A percentile compares a stretch with the other conserved stretches of the same genome.
Evolutionary conservation across 2,888 invertebrate species (phyloP).

Genomic region (Cataglyphis rosenhaueri): DNA sequence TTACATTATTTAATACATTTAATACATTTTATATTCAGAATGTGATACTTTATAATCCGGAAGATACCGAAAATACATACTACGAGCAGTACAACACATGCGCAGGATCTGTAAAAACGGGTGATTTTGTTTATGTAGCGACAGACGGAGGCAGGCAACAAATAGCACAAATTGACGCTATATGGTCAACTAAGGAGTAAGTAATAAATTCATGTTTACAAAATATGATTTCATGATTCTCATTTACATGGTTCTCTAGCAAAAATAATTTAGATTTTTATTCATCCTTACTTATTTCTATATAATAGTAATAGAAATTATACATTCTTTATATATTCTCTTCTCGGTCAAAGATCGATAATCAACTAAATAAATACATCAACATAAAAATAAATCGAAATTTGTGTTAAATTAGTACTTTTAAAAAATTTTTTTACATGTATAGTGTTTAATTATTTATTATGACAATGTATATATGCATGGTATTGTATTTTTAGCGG

Average conservation of each 20-base stretch:
- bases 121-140: slow-evolving; percentile 98
- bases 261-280: neutral
- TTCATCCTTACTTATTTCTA: neutral
- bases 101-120: slow-evolving; percentile 93
- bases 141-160: slow-evolving; percentile 96
- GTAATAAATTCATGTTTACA: slow-evolving; percentile 79
- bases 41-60: slow-evolving; percentile 90
- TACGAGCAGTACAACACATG: slow-evolving; percentile 97
- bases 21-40: slow-evolving; percentile 87
- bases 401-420: neutral
- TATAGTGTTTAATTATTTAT: neutral
- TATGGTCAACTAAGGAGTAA: slow-evolving; percentile 97
- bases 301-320: neutral
- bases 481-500: slow-evolving; percentile 87
- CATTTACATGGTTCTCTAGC: neutral
- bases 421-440: neutral
- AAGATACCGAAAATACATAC: slow-evolving; percentile 93
- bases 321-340: neutral
- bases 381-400: neutral
- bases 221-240: neutral
- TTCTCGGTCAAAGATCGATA: neutral
- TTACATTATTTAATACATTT: slow-evolving; percentile 23
- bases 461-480: neutral
- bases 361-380: neutral
- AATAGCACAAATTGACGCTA: slow-evolving; percentile 96